phyloP scores from a whole-genome alignment of 2,113 vertebrate species.

The Galemys pyrenaicus region DNA sequence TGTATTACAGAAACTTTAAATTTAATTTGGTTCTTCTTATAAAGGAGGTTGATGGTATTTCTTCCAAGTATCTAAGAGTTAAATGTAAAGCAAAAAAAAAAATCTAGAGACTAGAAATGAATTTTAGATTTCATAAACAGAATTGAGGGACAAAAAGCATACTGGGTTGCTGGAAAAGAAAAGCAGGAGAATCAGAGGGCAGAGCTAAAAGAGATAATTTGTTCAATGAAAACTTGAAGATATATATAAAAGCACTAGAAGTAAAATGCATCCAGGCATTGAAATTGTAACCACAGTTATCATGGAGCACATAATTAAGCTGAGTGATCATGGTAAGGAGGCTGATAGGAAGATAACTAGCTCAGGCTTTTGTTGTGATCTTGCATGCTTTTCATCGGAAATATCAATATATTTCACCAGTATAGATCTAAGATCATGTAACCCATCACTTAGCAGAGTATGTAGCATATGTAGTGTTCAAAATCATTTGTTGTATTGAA shows the following conservation, averaged over 20 bases:
- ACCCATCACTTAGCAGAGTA: not conserved
- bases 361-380: not conserved
- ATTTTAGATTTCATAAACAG: conserved; percentile 37
- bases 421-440: conserved; percentile 35
- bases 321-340: not conserved
- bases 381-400: not conserved
- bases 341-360: not conserved
- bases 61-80: not conserved
- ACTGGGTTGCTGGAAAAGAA: not conserved
- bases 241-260: not conserved
- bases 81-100: conserved; percentile 13
- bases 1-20: not conserved
- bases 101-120: not conserved
- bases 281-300: not conserved
- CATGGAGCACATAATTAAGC: not conserved
- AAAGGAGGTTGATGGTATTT: not conserved
- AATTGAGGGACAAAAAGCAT: not conserved
- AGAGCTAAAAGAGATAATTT: not conserved
- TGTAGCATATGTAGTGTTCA: not conserved
- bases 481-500: conserved; percentile 15
- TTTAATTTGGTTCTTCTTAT: not conserved
- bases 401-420: too few relatives aligned
- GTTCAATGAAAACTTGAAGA: not conserved
- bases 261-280: not conserved
- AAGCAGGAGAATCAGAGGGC: not conserved